A percentile compares a stretch with the other conserved stretches of the same genome.
Evolutionary conservation across 2,113 vertebrate species (phyloP).

Genomic region (Neodon shergylaensis): DNA sequence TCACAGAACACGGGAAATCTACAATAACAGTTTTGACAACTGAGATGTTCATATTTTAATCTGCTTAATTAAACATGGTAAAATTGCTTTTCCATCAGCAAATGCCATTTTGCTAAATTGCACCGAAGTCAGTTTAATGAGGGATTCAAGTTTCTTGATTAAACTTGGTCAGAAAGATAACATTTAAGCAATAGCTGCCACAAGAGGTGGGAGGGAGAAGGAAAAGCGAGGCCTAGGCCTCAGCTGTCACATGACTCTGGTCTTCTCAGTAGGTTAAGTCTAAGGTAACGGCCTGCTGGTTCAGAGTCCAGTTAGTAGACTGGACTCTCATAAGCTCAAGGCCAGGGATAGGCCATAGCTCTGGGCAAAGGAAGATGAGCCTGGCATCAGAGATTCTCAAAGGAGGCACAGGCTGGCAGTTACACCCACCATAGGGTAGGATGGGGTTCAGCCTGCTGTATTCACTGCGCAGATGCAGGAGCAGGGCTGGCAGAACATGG

Average conservation of each 20-base stretch:
- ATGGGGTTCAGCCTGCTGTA: not conserved
- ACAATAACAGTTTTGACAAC: slow-evolving; percentile 40
- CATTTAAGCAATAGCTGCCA: slow-evolving; percentile 39
- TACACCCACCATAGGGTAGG: not conserved
- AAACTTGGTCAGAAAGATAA: slow-evolving; percentile 36
- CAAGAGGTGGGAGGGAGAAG: not conserved
- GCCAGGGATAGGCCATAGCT: not conserved
- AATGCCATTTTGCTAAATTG: slow-evolving; percentile 43
- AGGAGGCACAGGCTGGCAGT: not conserved
- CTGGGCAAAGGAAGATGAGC: slow-evolving; percentile 18
- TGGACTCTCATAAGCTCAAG: not conserved
- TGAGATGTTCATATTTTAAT: slow-evolving; percentile 57
- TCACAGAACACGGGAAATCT: slow-evolving; percentile 60
- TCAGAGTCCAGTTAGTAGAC: not conserved
- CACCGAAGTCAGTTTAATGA: slow-evolving; percentile 17
- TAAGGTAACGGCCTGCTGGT: not conserved
- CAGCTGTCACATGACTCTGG: not conserved
- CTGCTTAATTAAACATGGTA: slow-evolving; percentile 48
- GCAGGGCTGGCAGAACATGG: not conserved
- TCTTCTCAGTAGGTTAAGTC: not conserved
- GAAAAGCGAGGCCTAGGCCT: not conserved
- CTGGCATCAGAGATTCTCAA: not conserved
- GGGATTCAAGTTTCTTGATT: slow-evolving; percentile 20
- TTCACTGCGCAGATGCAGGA: not conserved
- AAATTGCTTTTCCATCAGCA: slow-evolving; percentile 44